phyloP scores from a whole-genome alignment of 2,888 invertebrate genomes.

The Ochlodes sylvanus region DNA sequence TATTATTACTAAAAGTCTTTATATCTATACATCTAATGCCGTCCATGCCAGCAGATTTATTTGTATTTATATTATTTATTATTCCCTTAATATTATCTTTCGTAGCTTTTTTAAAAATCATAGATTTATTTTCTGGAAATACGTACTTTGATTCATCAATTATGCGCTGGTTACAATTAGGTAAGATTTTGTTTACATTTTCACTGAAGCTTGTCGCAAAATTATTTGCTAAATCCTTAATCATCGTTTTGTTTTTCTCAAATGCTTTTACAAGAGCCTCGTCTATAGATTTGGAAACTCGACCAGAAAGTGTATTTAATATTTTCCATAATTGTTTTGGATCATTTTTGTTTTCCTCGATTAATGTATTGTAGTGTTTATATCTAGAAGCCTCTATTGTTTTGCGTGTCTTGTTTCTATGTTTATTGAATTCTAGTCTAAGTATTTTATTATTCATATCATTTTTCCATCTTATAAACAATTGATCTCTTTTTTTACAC shows the following conservation, averaged over 20 bases:
- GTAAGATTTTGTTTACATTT: slow-evolving; percentile 24
- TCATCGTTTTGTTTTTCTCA: slow-evolving; percentile 16
- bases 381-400: slow-evolving; percentile 19
- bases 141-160: not conserved
- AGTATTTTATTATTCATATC: slow-evolving; percentile 15
- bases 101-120: not conserved
- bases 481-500: slow-evolving; percentile 18
- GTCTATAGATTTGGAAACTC: slow-evolving; percentile 30
- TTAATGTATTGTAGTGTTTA: slow-evolving; percentile 23
- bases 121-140: slow-evolving; percentile 8
- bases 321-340: slow-evolving; percentile 28
- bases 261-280: slow-evolving; percentile 31
- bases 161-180: slow-evolving; percentile 5
- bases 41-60: slow-evolving; percentile 29
- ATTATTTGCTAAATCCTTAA: slow-evolving; percentile 25
- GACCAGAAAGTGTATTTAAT: slow-evolving; percentile 31
- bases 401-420: slow-evolving; percentile 26
- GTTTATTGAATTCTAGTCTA: slow-evolving; percentile 23
- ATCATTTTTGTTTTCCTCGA: slow-evolving; percentile 20
- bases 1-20: slow-evolving; percentile 22
- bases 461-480: slow-evolving; percentile 29
- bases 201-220: slow-evolving; percentile 27
- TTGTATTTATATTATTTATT: not conserved
- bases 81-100: not conserved
- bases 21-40: slow-evolving; percentile 33